Evolutionary conservation across 1,140 invertebrate genomes (phyloP).

Genomic region (Drosophila sechellia): DNA sequence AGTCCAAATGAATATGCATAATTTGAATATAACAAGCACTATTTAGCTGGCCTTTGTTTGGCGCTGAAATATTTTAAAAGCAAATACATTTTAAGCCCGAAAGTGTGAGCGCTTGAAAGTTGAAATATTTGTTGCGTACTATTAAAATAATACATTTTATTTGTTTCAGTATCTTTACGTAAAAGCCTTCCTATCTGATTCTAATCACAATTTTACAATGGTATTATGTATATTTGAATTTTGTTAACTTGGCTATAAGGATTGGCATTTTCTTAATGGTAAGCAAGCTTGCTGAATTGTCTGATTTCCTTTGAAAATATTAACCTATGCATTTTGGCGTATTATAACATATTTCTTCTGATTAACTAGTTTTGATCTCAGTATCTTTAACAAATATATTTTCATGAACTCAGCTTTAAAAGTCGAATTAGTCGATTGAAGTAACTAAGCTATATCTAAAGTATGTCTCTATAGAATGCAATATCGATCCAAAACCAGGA

Average conservation of each 20-base stretch:
- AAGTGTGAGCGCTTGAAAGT: conserved; percentile 8
- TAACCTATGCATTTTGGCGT: too few species aligned
- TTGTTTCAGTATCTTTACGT: background rate
- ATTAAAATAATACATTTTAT: background rate
- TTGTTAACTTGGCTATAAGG: too few species aligned
- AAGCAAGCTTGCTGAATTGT: too few species aligned
- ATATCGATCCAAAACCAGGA: conserved; percentile 12
- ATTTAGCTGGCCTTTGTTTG: conserved; percentile 26
- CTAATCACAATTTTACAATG: too few species aligned
- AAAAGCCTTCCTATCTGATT: too few species aligned
- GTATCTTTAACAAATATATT: too few species aligned
- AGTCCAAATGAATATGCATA: conserved; percentile 28
- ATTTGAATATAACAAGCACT: conserved; percentile 33
- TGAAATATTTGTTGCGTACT: background rate
- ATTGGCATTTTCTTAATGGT: too few species aligned
- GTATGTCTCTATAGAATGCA: background rate
- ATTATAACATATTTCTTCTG: too few species aligned
- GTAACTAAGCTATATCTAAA: background rate
- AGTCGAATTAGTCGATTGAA: background rate
- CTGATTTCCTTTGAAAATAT: too few species aligned
- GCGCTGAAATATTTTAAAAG: conserved; percentile 21
- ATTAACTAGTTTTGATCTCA: too few species aligned
- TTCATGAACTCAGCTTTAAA: too few species aligned
- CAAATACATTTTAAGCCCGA: conserved; percentile 6
- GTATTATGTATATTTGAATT: too few species aligned